Percentiles rank a stretch among this genome's conserved stretches.
phyloP scores from a whole-genome alignment of 2,797 vertebrate species.

The Vultur gryphus region DNA sequence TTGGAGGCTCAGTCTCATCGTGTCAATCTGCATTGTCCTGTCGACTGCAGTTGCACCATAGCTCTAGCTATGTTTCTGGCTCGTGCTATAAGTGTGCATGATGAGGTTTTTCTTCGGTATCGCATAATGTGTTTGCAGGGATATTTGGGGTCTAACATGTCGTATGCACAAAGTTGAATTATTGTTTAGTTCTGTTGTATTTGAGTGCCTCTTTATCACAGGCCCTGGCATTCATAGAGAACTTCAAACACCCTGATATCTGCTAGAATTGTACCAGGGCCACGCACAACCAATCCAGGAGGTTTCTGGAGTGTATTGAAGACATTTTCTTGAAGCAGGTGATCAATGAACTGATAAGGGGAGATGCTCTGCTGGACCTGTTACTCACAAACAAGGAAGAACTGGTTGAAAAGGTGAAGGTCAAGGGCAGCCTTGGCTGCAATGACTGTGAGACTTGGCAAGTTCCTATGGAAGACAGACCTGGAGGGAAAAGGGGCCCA shows the following conservation, averaged over 20 bases:
- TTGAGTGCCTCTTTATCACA: not conserved
- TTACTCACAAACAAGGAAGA: not conserved
- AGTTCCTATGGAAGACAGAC: not conserved
- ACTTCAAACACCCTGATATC: not conserved
- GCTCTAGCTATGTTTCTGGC: not conserved
- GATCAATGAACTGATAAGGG: not conserved
- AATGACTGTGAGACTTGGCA: not conserved
- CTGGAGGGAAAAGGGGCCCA: not conserved
- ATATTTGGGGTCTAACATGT: not conserved
- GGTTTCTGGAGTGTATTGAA: not conserved
- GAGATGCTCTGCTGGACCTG: not conserved
- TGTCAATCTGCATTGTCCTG: not conserved
- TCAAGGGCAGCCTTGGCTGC: not conserved
- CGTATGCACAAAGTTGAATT: not conserved
- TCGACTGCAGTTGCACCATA: not conserved
- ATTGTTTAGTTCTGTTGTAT: not conserved
- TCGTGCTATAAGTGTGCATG: fast-evolving
- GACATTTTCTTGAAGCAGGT: not conserved
- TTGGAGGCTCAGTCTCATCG: not conserved
- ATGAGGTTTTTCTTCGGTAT: not conserved
- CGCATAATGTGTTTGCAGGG: not conserved
- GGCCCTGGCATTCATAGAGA: not conserved
- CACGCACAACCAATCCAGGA: not conserved
- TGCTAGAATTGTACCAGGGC: not conserved
- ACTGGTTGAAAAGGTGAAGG: not conserved